A percentile compares a stretch with the other conserved stretches of the same genome.
Conservation (phyloP, 2,888 invertebrate genomes). For the Hypselothyrea guttata region DNA sequence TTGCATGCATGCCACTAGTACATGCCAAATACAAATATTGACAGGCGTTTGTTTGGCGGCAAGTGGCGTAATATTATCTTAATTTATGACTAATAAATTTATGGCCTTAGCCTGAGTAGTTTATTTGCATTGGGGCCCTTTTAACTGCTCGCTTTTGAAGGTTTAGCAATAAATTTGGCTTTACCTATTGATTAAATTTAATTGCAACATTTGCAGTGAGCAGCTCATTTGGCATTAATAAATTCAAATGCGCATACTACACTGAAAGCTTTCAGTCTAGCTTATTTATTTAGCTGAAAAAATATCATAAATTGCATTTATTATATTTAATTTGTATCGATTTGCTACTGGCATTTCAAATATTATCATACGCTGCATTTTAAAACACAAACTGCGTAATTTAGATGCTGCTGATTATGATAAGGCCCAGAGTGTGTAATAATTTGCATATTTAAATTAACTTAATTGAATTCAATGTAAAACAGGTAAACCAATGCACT, state of each 20-base stretch:
- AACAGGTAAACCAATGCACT: background rate
- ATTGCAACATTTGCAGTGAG: constrained; percentile 1
- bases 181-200: constrained; percentile 14
- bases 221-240: too few relatives aligned
- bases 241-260: too few relatives aligned
- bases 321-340: too few relatives aligned
- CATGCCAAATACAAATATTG: constrained; percentile 49
- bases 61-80: constrained; percentile 43
- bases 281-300: too few relatives aligned
- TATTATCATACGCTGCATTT: too few relatives aligned
- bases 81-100: constrained; percentile 50
- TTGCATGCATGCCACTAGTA: constrained; percentile 22
- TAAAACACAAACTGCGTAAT: constrained; percentile 18
- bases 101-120: constrained; percentile 9
- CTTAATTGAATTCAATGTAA: constrained; percentile 12
- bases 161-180: constrained; percentile 8
- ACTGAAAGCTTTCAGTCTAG: too few relatives aligned
- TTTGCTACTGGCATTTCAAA: too few relatives aligned
- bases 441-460: constrained; percentile 29
- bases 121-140: constrained; percentile 26
- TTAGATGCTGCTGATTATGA: constrained; percentile 10
- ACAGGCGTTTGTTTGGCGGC: constrained; percentile 34
- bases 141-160: background rate
- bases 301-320: too few relatives aligned
- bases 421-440: constrained; percentile 3